phyloP scores from a whole-genome alignment of 2,797 vertebrate genomes.

The Luscinia luscinia region DNA sequence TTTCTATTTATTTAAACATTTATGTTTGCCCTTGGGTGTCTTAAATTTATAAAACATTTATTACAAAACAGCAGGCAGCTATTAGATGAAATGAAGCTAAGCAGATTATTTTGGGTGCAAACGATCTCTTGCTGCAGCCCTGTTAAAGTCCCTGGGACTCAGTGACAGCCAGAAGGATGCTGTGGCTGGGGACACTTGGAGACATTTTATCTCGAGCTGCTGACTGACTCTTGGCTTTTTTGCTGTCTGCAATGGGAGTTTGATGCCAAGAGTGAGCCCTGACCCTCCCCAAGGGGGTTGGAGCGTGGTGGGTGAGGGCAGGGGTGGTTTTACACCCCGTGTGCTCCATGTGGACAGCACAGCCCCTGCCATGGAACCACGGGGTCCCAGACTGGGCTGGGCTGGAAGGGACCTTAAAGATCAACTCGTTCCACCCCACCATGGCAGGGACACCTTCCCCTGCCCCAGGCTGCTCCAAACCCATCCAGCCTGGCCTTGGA shows the following conservation, averaged over 20 bases:
- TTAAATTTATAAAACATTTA: constrained; percentile 57
- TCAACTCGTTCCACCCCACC: not conserved
- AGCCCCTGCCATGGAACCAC: not conserved
- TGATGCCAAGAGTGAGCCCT: not conserved
- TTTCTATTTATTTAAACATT: constrained; percentile 62
- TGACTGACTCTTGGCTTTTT: not conserved
- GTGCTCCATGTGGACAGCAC: not conserved
- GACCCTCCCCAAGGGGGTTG: not conserved
- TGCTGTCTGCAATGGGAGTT: not conserved
- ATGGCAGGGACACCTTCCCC: not conserved
- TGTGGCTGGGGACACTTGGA: not conserved
- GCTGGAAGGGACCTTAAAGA: not conserved
- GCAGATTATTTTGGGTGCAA: constrained; percentile 15
- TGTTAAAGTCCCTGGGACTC: not conserved
- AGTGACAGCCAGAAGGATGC: not conserved
- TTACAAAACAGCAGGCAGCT: constrained; percentile 45
- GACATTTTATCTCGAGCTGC: not conserved
- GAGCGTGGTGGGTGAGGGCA: not conserved
- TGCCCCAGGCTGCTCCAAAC: not conserved
- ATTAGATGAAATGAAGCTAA: constrained; percentile 32
- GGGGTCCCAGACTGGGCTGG: not conserved
- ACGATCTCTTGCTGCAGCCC: not conserved
- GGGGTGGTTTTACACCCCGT: not conserved
- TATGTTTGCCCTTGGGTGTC: constrained; percentile 39
- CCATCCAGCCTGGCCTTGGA: not conserved